Evolutionary conservation across 2,113 vertebrate genomes (phyloP).

Genomic region (Rhipidura dahli): DNA sequence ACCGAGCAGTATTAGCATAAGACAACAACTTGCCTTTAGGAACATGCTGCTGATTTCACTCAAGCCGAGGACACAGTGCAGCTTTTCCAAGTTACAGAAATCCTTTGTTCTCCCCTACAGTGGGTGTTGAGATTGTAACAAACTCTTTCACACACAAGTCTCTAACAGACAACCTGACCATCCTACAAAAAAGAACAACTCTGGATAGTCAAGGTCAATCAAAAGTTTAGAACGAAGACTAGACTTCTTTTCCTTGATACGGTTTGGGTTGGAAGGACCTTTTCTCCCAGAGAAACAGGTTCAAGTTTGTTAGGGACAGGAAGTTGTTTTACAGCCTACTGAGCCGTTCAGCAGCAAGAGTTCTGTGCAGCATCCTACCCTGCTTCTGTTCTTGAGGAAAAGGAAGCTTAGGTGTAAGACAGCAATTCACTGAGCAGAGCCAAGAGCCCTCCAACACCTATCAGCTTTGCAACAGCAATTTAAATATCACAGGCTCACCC

Average conservation of each 20-base stretch:
- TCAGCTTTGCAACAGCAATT: background rate
- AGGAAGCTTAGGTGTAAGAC: background rate
- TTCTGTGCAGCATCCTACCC: background rate
- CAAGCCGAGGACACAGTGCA: background rate
- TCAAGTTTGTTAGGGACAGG: background rate
- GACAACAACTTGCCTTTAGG: background rate
- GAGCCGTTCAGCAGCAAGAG: background rate
- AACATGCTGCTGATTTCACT: background rate
- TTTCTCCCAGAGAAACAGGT: background rate
- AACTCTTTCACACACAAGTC: background rate
- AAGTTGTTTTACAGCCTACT: background rate
- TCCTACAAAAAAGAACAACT: background rate
- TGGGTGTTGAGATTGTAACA: accelerated
- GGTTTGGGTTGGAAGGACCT: background rate
- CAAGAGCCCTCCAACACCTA: background rate
- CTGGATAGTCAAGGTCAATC: background rate
- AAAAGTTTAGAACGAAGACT: background rate
- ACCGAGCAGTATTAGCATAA: background rate
- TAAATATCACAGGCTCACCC: background rate
- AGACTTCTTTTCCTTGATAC: background rate
- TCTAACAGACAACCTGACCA: background rate
- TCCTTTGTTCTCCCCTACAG: background rate
- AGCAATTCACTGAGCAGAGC: background rate
- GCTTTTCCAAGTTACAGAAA: background rate
- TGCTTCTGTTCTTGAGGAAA: background rate